Conservation (phyloP, 1,140 invertebrate genomes). For the Macrocentrus cingulum region DNA sequence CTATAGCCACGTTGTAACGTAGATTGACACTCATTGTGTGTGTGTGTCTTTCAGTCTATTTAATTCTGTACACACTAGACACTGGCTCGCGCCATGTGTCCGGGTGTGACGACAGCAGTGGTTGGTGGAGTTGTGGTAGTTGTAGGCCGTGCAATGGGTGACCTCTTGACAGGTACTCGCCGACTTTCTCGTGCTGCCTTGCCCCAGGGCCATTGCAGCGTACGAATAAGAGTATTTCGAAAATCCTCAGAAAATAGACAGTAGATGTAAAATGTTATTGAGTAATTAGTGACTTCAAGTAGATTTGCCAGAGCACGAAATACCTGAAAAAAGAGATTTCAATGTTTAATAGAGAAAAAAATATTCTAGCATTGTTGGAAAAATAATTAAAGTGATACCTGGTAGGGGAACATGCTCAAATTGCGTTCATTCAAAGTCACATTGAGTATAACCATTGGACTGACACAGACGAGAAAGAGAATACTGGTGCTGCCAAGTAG, state of each 20-base stretch:
- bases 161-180: conserved; percentile 38
- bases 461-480: conserved; percentile 73
- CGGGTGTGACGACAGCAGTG: conserved; percentile 40
- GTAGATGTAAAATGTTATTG: conserved; percentile 79
- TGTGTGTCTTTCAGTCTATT: not conserved
- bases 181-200: conserved; percentile 31
- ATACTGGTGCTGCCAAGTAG: conserved; percentile 73
- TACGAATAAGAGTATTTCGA: conserved; percentile 69
- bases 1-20: too few relatives aligned
- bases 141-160: conserved; percentile 38
- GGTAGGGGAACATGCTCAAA: conserved; percentile 66
- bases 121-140: conserved; percentile 45
- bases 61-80: conserved; percentile 29
- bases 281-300: conserved; percentile 74
- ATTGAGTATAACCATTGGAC: conserved; percentile 74
- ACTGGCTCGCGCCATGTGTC: conserved; percentile 39
- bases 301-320: conserved; percentile 75
- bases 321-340: conserved; percentile 59
- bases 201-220: conserved; percentile 64
- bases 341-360: not conserved
- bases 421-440: conserved; percentile 68
- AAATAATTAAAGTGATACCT: too few relatives aligned
- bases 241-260: conserved; percentile 77
- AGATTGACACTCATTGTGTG: not conserved
- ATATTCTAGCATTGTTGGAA: conserved; percentile 1